phyloP scores from a whole-genome alignment of 2,113 vertebrate species.

The Oplegnathus fasciatus region DNA sequence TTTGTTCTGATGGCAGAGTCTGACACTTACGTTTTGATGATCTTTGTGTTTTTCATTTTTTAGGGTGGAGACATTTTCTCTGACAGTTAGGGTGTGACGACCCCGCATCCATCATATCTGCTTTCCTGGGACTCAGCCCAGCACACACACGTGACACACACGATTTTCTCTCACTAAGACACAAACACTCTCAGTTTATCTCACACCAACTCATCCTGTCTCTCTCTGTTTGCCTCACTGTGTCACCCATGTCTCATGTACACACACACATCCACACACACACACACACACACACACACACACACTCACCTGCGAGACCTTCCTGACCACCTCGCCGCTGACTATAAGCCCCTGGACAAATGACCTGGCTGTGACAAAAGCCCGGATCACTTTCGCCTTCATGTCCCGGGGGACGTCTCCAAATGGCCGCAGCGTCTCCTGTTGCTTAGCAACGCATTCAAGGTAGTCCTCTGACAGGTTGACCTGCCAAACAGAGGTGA shows the following conservation, averaged over 20 bases:
- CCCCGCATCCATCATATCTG: slow-evolving; percentile 54
- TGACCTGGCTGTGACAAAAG: slow-evolving; percentile 90
- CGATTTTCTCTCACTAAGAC: neutral
- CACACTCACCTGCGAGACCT: slow-evolving; percentile 90
- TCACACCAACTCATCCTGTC: slow-evolving; percentile 18
- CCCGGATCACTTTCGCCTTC: slow-evolving; percentile 88
- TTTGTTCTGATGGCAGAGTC: slow-evolving; percentile 56
- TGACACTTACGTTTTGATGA: slow-evolving; percentile 55
- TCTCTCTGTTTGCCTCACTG: neutral
- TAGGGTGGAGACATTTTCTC: slow-evolving; percentile 63
- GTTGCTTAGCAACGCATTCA: slow-evolving; percentile 94
- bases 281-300: slow-evolving; percentile 18
- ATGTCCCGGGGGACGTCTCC: slow-evolving; percentile 91
- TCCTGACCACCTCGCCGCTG: slow-evolving; percentile 90
- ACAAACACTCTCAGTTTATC: slow-evolving; percentile 16
- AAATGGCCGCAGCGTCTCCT: slow-evolving; percentile 90
- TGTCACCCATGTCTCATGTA: neutral
- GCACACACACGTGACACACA: neutral
- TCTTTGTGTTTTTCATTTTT: slow-evolving; percentile 51
- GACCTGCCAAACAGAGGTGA: slow-evolving; percentile 60
- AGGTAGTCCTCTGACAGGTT: slow-evolving; percentile 90
- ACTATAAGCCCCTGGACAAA: slow-evolving; percentile 91
- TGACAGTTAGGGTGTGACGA: slow-evolving; percentile 67
- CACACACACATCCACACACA: slow-evolving; percentile 65
- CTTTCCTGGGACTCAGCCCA: slow-evolving; percentile 40